Percentiles rank a stretch among this genome's conserved stretches.
Conservation (phyloP, 2,797 vertebrate species). For the Pangasius krempfi region DNA sequence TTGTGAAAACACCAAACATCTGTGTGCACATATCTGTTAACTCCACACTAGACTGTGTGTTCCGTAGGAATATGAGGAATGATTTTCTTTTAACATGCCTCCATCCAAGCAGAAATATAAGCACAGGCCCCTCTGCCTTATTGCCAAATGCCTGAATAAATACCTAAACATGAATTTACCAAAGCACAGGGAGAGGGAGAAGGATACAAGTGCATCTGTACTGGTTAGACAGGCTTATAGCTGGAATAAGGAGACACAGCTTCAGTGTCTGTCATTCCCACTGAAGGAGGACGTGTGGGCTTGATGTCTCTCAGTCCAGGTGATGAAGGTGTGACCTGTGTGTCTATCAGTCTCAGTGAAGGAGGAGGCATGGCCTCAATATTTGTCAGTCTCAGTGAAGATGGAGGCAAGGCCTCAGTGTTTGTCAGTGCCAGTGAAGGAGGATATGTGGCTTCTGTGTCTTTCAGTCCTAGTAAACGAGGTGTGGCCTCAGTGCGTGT, state of each 20-base stretch:
- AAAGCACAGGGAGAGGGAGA: neutral
- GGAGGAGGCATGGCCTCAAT: neutral
- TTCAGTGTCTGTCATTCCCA: neutral
- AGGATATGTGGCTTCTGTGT: neutral
- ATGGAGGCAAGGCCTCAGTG: too few relatives aligned
- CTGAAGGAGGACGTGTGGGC: too few relatives aligned
- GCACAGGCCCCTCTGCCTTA: neutral
- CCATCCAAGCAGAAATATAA: neutral
- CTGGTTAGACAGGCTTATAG: neutral
- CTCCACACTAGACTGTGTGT: neutral
- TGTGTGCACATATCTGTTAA: neutral
- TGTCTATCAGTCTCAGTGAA: neutral
- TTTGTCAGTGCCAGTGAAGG: neutral
- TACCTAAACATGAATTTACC: neutral
- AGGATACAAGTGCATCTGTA: neutral
- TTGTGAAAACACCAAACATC: neutral
- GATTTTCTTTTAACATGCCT: neutral
- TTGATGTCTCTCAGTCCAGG: neutral
- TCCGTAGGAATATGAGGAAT: neutral
- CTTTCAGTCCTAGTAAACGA: neutral
- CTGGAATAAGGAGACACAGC: neutral
- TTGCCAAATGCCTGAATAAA: constrained; percentile 4
- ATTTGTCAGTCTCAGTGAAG: neutral
- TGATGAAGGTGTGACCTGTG: neutral
- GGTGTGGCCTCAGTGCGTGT: neutral